Evolutionary conservation across 2,113 vertebrate species (phyloP).

Genomic region (Catagonus wagneri): DNA sequence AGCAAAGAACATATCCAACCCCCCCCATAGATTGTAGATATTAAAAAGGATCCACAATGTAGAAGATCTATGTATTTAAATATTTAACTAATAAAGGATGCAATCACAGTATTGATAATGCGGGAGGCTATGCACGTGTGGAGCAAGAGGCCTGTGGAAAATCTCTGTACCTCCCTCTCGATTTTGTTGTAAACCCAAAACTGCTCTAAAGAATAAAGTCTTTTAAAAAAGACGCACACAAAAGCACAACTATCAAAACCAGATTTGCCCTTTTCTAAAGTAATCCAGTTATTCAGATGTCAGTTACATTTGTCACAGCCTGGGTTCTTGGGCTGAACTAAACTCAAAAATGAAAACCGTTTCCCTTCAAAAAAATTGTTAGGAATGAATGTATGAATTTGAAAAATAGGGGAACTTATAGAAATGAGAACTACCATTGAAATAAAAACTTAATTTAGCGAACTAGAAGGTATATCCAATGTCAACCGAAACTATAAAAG

Average conservation of each 20-base stretch:
- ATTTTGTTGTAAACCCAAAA: neutral
- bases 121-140: neutral
- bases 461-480: neutral
- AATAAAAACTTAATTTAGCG: neutral
- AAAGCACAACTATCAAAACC: conserved; percentile 87
- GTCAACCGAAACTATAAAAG: neutral
- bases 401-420: neutral
- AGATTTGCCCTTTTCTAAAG: conserved; percentile 91
- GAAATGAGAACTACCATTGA: neutral
- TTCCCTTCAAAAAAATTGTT: conserved; percentile 87
- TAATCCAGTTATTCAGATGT: conserved; percentile 97
- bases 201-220: neutral
- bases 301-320: conserved; percentile 94
- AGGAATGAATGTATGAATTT: conserved; percentile 5
- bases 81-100: neutral
- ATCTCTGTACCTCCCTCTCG: neutral
- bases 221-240: conserved; percentile 83
- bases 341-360: conserved; percentile 93
- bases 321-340: conserved; percentile 89
- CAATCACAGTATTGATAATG: neutral
- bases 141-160: neutral
- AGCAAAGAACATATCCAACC: neutral
- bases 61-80: neutral
- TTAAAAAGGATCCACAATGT: neutral
- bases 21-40: neutral